phyloP scores from a whole-genome alignment of 2,888 invertebrate genomes.

The Teleogryllus oceanicus region DNA sequence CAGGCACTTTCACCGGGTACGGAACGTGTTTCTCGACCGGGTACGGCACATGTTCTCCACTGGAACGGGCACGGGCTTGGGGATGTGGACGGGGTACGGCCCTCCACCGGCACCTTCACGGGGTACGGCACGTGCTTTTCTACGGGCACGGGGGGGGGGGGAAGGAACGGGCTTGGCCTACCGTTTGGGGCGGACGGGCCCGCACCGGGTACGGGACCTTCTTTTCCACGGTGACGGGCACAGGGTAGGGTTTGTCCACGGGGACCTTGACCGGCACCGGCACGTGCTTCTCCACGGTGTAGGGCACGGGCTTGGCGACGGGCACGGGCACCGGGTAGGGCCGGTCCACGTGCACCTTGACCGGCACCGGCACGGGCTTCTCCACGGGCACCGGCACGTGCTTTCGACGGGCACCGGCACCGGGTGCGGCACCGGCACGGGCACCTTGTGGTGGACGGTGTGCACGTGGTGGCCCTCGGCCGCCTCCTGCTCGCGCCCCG shows the following conservation, averaged over 20 bases:
- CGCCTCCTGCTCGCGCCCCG: not conserved
- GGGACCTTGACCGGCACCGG: slow-evolving; percentile 51
- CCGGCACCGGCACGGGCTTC: slow-evolving; percentile 6
- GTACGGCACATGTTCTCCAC: slow-evolving; percentile 52
- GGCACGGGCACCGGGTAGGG: slow-evolving; percentile 23
- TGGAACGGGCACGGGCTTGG: slow-evolving; percentile 45
- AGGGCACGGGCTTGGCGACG: slow-evolving; percentile 28
- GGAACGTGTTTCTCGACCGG: slow-evolving; percentile 33
- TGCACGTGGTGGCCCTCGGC: not conserved
- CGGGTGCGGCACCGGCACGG: not conserved
- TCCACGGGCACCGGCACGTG: slow-evolving; percentile 6
- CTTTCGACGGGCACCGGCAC: not conserved
- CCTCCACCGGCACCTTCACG: slow-evolving; percentile 53
- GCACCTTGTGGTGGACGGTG: not conserved
- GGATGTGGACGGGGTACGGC: slow-evolving; percentile 49
- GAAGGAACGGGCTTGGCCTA: no score
- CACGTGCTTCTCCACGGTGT: slow-evolving; percentile 56
- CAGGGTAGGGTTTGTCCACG: slow-evolving; percentile 30
- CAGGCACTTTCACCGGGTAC: slow-evolving; percentile 38
- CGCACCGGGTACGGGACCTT: slow-evolving; percentile 34
- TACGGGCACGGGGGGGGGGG: slow-evolving; percentile 33
- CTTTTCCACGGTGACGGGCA: slow-evolving; percentile 36
- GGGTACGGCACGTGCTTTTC: slow-evolving; percentile 53
- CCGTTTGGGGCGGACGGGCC: no score
- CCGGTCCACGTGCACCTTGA: slow-evolving; percentile 3